A percentile compares a stretch with the other conserved stretches of the same genome.
These are phyloP conservation scores for Gasteruption jaculator DNA, from an alignment of 2,888 invertebrate genomes.

Conservation along the genomic window DNA sequence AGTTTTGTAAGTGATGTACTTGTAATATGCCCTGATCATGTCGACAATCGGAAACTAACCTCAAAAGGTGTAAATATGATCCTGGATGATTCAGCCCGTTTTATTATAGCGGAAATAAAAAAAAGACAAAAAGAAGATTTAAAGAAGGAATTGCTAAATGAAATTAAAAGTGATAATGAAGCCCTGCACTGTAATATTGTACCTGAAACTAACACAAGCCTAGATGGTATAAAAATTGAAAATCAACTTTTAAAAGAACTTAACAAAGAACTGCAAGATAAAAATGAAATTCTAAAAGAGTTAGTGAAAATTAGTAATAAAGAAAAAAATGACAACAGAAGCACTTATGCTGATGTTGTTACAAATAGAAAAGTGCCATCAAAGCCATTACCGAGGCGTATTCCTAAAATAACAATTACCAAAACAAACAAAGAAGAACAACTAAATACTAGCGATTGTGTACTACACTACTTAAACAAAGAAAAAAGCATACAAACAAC, in stretches of 20 bases:
- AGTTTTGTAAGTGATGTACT: not conserved
- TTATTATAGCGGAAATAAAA: conserved; percentile 4
- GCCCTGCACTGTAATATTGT: too few species aligned
- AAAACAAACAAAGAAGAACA: too few species aligned
- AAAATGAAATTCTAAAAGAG: conserved; percentile 1
- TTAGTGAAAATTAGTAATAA: not conserved
- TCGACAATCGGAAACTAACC: conserved; percentile 4
- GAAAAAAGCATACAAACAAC: conserved; percentile 1
- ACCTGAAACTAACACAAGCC: too few species aligned
- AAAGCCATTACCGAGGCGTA: not conserved
- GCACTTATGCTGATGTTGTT: not conserved
- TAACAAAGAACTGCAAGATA: not conserved
- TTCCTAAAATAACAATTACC: too few species aligned
- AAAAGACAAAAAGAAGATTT: not conserved
- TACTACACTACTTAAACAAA: not conserved
- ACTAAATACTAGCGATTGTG: too few species aligned
- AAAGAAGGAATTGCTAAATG: not conserved
- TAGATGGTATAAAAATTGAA: not conserved
- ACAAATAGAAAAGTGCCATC: not conserved
- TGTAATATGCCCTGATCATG: conserved; percentile 1
- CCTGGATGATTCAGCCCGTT: not conserved
- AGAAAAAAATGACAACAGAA: not conserved
- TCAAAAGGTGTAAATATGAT: not conserved
- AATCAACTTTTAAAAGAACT: not conserved
- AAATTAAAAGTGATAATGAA: not conserved